Base-by-base conservation (phyloP, 1,140 invertebrate genomes). In the Cheumatopsyche charites region DNA sequence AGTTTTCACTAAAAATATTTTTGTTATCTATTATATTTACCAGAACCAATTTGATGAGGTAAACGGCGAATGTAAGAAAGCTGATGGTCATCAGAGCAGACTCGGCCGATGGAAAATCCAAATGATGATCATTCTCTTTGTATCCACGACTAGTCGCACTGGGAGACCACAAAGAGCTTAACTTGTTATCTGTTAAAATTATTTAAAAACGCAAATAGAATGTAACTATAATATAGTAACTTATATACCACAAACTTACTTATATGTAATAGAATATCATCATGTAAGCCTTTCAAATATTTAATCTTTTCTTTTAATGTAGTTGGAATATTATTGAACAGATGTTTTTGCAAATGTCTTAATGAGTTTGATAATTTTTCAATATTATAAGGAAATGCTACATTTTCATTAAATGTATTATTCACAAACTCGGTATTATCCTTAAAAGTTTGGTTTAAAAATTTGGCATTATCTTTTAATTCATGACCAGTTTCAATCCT, bases 61-160 rank as follows among this genome's bases (percentile, higher is more conserved):
- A 94, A 11, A 93, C 91, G 0, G 92, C 91, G 79, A 94, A 94
- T 0, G 92, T 93, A 7, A 94, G 82, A 80, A 94, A 93, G 2
- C 91, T 91, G 68, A 94, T 91, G 23, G 90, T 90, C 86, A 94
- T 89, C 23, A 94, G 81, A 0, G 92, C 88, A 42, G 89, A 88
- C 82, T 93, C 91, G 26, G 90, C 84, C 0, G 92, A 92, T n/a
- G 91, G 91, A 79, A 93, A 92, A 70, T 90, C 89, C 65, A 92
- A 82, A 68, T 86, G 84, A 0, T 85, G 84, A 11, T 88, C 85
- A 21, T 81, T 73, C 17, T 79, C 75, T 75, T 80, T 71, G 70
- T 78, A 67, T 77, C 78, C 78, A 71, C 78, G 76, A 47, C 67
- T 78, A 77, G 74, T 77, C 73, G 75, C 78, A 73, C 79, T 74